Evolutionary conservation across 2,888 invertebrate genomes (phyloP), one percentile per base, ranked within the genome.

Genomic region (Agrotis exclamationis): DNA sequence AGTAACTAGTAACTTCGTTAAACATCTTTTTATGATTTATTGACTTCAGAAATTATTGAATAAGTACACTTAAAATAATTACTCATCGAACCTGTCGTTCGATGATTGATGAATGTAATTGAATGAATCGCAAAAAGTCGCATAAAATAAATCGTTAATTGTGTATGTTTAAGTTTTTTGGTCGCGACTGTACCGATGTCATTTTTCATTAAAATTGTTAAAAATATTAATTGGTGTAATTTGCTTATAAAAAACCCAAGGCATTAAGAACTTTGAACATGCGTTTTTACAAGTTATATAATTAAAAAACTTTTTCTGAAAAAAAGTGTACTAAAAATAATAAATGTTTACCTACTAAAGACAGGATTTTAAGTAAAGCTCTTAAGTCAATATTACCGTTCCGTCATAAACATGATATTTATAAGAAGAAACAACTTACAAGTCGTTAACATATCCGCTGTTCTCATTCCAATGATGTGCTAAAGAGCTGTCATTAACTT

Each of bases 401-500:
- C n/a, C 24, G 7, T 53, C 64, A 72, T 79, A 79, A 79, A 72
- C 48, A 57, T 60, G 18, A 48, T 57, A 39, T 73, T 79, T 76
- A 73, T 60, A 73, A 66, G 53, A 80, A 60, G 69, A 58, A 76
- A 71, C 64, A 58, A 81, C 76, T 65, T 51, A 60, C 39, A 51
- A 58, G 62, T 66, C 59, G 66, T 79, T 69, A 75, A 63, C 24
- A 78, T 74, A 65, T 58, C 59, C 75, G 68, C 50, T 75, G 76
- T 68, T 64, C 70, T 80, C 72, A 74, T 71, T 74, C 33, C 60
- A 79, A 74, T 57, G 63, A 80, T 14, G 73, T 79, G 84, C 51
- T 85, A 82, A 85, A 82, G 73, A 74, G 79, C 73, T 57, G 72
- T 70, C 75, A 77, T 84, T 85, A 82, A 70, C 69, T 67, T 28